Evolutionary conservation across 2,888 invertebrate genomes (phyloP).

Genomic region (Sarcophaga carnaria): DNA sequence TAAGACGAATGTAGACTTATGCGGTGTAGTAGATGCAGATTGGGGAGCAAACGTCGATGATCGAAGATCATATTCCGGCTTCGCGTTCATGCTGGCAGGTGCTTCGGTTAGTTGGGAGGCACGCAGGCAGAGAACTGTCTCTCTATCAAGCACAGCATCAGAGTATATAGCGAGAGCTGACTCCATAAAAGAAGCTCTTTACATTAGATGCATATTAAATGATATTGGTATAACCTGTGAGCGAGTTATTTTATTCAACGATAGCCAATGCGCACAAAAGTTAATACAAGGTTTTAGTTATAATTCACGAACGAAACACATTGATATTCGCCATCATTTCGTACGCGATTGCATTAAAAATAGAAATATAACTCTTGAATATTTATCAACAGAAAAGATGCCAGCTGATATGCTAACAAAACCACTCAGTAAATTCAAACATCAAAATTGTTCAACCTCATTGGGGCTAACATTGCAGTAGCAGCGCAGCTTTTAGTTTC

Average conservation of each 20-base stretch:
- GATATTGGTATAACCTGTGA: conserved; percentile 46
- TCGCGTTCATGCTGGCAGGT: conserved; percentile 62
- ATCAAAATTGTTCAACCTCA: conserved; percentile 46
- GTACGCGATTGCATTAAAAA: conserved; percentile 55
- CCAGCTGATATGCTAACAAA: conserved; percentile 67
- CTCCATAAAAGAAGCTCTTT: conserved; percentile 59
- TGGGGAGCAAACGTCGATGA: conserved; percentile 66
- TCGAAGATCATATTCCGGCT: conserved; percentile 68
- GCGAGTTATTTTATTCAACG: conserved; percentile 60
- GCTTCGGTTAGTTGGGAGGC: conserved; percentile 69
- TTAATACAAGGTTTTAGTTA: conserved; percentile 51
- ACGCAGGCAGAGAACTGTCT: conserved; percentile 65
- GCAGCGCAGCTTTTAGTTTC: no score
- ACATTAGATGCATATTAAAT: conserved; percentile 50
- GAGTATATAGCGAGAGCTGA: conserved; percentile 62
- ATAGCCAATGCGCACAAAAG: conserved; percentile 67
- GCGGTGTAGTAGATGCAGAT: conserved; percentile 67
- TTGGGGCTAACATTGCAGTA: conserved; percentile 15
- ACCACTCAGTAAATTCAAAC: conserved; percentile 53
- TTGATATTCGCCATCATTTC: conserved; percentile 65
- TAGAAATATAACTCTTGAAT: conserved; percentile 49
- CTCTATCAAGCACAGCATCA: conserved; percentile 68
- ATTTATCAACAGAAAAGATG: conserved; percentile 66
- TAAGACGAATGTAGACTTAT: conserved; percentile 30
- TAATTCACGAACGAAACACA: conserved; percentile 66